Percentiles rank a stretch among this genome's conserved stretches.
Conservation (phyloP, 2,113 vertebrate genomes). For the Abramis brama region DNA sequence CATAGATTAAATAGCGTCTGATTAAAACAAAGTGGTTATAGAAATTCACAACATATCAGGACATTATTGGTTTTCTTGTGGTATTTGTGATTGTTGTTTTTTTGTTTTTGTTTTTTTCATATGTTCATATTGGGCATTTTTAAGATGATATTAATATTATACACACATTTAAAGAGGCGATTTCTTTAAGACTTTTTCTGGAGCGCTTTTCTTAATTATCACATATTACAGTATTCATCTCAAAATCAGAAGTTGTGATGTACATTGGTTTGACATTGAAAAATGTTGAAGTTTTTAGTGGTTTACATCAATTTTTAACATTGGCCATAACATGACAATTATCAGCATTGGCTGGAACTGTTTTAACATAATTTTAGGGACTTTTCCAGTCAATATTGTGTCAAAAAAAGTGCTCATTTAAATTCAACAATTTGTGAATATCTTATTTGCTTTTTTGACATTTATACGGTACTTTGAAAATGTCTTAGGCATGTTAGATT, state of each 20-base stretch:
- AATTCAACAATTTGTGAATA: neutral
- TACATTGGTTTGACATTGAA: neutral
- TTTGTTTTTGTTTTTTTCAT: neutral
- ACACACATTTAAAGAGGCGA: neutral
- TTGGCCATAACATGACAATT: neutral
- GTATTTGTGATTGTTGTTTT: neutral
- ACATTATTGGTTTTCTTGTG: no score
- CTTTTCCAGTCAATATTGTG: no score
- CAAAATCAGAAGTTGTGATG: neutral
- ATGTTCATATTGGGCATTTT: neutral
- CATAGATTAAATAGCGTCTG: neutral
- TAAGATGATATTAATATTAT: neutral
- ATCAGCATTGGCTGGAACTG: neutral
- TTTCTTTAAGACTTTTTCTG: neutral
- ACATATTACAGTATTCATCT: neutral
- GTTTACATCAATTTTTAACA: neutral
- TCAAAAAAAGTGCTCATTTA: neutral
- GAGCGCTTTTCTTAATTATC: neutral
- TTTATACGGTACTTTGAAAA: neutral
- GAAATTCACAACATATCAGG: no score
- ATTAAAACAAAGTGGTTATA: neutral
- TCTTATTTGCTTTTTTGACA: neutral
- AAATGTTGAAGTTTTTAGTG: neutral
- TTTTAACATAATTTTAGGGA: neutral
- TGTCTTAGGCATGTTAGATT: neutral